A percentile compares a stretch with the other conserved stretches of the same genome.
phyloP scores from a whole-genome alignment of 2,113 vertebrate genomes.

The Cephalopholis sonnerati region DNA sequence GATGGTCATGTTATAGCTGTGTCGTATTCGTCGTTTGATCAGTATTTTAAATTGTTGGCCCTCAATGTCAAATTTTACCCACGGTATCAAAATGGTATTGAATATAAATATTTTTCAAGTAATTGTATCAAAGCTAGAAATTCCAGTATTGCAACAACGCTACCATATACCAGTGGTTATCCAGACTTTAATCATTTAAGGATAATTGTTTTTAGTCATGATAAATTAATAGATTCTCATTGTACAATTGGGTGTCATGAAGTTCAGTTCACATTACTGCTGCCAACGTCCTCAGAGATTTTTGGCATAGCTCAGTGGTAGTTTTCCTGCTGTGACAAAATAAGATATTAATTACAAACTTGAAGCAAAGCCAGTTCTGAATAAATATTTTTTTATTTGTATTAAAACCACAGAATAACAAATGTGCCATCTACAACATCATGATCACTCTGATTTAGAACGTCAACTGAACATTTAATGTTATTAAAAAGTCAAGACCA shows the following conservation, averaged over 20 bases:
- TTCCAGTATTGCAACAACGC: no score
- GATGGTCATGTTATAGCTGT: no score
- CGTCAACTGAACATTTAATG: conserved; percentile 27
- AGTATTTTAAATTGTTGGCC: no score
- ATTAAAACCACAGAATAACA: conserved; percentile 36
- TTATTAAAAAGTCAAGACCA: conserved; percentile 19
- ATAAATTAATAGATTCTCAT: neutral
- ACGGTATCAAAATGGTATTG: no score
- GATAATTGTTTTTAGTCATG: conserved; percentile 11
- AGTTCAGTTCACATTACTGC: conserved; percentile 1
- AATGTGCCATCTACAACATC: conserved; percentile 19
- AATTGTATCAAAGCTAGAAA: no score
- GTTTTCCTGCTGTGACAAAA: neutral
- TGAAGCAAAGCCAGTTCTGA: conserved; percentile 14
- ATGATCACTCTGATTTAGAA: conserved; percentile 43
- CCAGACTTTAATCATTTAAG: conserved; percentile 1
- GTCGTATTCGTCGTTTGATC: no score
- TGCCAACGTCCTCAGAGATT: neutral
- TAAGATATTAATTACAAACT: conserved; percentile 12
- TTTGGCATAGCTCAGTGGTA: neutral
- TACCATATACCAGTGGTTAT: neutral
- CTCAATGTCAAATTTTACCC: no score
- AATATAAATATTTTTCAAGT: no score
- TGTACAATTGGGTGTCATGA: conserved; percentile 4
- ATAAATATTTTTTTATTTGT: conserved; percentile 78